Evolutionary conservation across 2,888 invertebrate species (phyloP), one percentile per base, ranked within the genome.

Genomic region (Melinaea menophilus): DNA sequence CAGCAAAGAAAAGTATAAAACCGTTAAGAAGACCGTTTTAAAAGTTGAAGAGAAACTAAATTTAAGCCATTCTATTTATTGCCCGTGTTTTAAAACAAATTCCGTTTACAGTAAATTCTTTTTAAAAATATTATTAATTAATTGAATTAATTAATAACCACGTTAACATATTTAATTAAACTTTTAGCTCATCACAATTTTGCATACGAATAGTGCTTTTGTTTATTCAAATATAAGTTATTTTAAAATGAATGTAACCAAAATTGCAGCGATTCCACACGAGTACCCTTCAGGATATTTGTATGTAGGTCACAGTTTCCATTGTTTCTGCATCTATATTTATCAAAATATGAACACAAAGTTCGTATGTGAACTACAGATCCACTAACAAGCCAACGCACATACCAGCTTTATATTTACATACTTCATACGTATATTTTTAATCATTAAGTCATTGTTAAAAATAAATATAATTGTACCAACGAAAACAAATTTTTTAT

Each of bases 241-340:
- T 51, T 31, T 51, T 11, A 51, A 51, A 51, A 51, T 31, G n/a
- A 51, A 51, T 51, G 51, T 51, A 51, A 51, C 51, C 9, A 31
- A 51, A 51, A 31, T 51, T 31, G 51, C 31, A 51, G n/a, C 51
- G 31, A 51, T 51, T 51, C 51, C 31, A 51, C 11, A 51, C 51
- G 51, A 51, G 51, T 22, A 51, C 51, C 9, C 51, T 51, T 51
- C 51, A 51, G 31, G 7, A 51, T 9, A 31, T 51, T 51, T 51
- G 51, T 51, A 51, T 51, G 51, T 51, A 51, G 51, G 51, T 51
- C 51, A 51, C 51, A 51, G 51, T 51, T 51, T 31, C 51, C 51
- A 51, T 51, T 51, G 51, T 51, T 51, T 31, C 51, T 51, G 51
- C 51, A 31, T 51, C 51, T 31, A 51, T 51, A 51, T 31, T 51